Conservation (phyloP, 1,140 invertebrate genomes). For the Euglossa dilemma region DNA sequence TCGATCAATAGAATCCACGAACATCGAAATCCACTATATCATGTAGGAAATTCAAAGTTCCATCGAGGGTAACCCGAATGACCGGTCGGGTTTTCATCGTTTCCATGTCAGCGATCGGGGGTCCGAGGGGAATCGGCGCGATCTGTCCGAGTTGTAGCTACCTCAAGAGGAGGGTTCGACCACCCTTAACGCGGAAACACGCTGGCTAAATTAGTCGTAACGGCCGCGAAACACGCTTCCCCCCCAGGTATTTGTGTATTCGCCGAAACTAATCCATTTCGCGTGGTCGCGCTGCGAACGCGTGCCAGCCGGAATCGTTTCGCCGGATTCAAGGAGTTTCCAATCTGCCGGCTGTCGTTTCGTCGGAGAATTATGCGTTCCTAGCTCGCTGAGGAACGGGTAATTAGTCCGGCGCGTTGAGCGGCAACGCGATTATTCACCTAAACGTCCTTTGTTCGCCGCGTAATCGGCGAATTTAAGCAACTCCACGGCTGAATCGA, state of each 20-base stretch:
- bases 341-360: conserved; percentile 62
- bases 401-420: conserved; percentile 58
- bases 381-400: conserved; percentile 36
- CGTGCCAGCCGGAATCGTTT: conserved; percentile 48
- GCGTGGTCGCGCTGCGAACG: conserved; percentile 20
- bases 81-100: background rate
- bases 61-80: background rate
- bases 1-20: background rate
- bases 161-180: conserved; percentile 27
- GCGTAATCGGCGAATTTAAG: conserved; percentile 43
- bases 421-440: conserved; percentile 58
- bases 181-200: conserved; percentile 40
- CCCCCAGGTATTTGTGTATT: conserved; percentile 53
- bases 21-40: background rate
- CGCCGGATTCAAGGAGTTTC: conserved; percentile 53
- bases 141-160: conserved; percentile 26
- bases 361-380: conserved; percentile 58
- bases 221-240: conserved; percentile 51
- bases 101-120: background rate
- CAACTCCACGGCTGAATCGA: background rate
- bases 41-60: background rate
- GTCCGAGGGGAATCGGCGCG: background rate
- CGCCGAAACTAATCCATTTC: conserved; percentile 61
- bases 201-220: conserved; percentile 59
- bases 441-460: conserved; percentile 55